A percentile compares a stretch with the other conserved stretches of the same genome.
phyloP scores from a whole-genome alignment of 1,140 invertebrate genomes.

The Orchestia grillus region DNA sequence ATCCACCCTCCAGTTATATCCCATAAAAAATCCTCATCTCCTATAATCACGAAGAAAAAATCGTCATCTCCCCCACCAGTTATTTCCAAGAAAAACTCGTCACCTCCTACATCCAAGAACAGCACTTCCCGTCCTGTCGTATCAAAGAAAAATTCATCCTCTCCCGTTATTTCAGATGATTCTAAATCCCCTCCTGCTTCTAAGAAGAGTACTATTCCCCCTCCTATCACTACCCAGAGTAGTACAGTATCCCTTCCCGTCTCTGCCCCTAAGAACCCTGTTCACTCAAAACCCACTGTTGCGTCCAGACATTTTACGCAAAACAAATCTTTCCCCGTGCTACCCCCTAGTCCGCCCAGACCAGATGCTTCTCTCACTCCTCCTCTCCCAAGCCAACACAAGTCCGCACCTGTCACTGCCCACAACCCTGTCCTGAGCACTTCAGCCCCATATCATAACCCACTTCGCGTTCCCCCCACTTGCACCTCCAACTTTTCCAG shows the following conservation, averaged over 20 bases:
- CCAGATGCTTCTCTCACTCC: background rate
- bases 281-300: background rate
- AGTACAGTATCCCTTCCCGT: too few species aligned
- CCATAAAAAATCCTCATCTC: too few species aligned
- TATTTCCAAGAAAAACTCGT: background rate
- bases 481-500: background rate
- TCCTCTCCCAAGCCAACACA: too few species aligned
- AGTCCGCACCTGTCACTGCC: too few species aligned
- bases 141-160: background rate
- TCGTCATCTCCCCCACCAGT: background rate
- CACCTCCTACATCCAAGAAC: too few species aligned
- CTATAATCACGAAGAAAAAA: too few species aligned
- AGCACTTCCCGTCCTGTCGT: too few species aligned
- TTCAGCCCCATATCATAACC: too few species aligned
- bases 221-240: too few species aligned
- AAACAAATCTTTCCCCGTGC: background rate
- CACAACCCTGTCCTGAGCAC: too few species aligned
- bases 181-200: background rate
- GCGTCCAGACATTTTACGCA: background rate
- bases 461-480: background rate
- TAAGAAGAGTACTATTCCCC: background rate
- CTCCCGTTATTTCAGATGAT: background rate
- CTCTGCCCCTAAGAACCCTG: too few species aligned
- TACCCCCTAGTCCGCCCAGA: constrained; percentile 2
- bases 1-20: too few species aligned